phyloP scores from a whole-genome alignment of 2,113 vertebrate species.

The Urocitellus parryii region DNA sequence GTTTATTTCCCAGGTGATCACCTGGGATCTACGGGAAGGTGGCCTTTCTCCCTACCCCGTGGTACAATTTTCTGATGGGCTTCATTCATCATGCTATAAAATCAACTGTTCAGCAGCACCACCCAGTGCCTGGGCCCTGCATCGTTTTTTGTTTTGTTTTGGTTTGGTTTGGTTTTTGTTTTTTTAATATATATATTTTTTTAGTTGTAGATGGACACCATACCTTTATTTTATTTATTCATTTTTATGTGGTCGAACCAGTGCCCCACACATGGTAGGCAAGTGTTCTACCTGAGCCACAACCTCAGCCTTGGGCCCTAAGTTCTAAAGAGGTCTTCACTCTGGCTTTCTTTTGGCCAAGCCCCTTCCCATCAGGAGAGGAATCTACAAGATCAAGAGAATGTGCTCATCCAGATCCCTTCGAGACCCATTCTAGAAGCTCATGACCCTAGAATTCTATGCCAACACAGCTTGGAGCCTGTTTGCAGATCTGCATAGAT shows the following conservation, averaged over 20 bases:
- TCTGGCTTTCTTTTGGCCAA: neutral
- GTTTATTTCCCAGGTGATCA: neutral
- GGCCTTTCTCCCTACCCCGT: neutral
- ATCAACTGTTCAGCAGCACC: neutral
- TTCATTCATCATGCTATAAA: neutral
- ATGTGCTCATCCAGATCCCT: neutral
- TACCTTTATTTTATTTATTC: too few relatives aligned
- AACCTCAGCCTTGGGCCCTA: too few relatives aligned
- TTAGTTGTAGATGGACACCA: too few relatives aligned
- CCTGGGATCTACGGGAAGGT: neutral
- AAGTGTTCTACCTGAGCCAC: too few relatives aligned
- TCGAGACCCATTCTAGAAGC: neutral
- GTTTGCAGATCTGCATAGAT: neutral
- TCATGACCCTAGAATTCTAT: neutral
- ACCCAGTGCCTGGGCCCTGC: neutral
- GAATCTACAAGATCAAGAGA: neutral
- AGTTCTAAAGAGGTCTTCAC: neutral
- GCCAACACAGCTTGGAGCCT: neutral
- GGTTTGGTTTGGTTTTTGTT: too few relatives aligned
- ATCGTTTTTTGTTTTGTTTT: too few relatives aligned
- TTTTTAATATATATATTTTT: too few relatives aligned
- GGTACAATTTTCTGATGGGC: neutral
- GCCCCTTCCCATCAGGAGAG: neutral
- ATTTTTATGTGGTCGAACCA: too few relatives aligned
- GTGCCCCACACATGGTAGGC: too few relatives aligned